Conservation (phyloP, 1,140 invertebrate species). For the Tribolium madens region DNA sequence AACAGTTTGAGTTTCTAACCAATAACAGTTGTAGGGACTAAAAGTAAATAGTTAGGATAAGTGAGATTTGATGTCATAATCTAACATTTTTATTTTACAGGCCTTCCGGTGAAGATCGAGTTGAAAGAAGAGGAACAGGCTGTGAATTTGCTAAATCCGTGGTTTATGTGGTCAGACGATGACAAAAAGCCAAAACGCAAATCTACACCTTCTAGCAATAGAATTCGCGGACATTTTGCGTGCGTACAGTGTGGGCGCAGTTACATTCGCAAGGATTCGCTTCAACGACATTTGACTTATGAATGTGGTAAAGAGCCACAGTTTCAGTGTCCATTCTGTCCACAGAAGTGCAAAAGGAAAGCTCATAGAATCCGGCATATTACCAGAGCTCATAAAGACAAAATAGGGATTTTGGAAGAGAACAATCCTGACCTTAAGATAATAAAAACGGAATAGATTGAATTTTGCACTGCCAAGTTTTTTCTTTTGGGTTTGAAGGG, state of each 20-base stretch:
- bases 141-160: constrained; percentile 48
- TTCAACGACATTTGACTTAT: constrained; percentile 74
- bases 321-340: constrained; percentile 85
- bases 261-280: constrained; percentile 76
- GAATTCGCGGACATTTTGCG: constrained; percentile 67
- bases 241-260: constrained; percentile 74
- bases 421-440: constrained; percentile 62
- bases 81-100: constrained; percentile 61
- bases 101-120: constrained; percentile 58
- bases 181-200: constrained; percentile 57
- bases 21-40: constrained; percentile 14
- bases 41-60: constrained; percentile 9
- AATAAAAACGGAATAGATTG: constrained; percentile 3
- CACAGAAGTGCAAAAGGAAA: constrained; percentile 72
- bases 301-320: constrained; percentile 80
- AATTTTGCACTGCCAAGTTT: constrained; percentile 5
- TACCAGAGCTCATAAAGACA: constrained; percentile 69
- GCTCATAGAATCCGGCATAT: constrained; percentile 73
- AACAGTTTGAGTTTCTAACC: constrained; percentile 20
- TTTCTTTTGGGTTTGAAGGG: background rate
- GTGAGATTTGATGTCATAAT: background rate
- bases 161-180: constrained; percentile 59
- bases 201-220: constrained; percentile 53
- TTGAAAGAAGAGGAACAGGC: constrained; percentile 53
- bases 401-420: constrained; percentile 65